Evolutionary conservation across 2,888 invertebrate genomes (phyloP), one percentile per base, ranked within the genome.

Genomic region (Tipula lateralis): DNA sequence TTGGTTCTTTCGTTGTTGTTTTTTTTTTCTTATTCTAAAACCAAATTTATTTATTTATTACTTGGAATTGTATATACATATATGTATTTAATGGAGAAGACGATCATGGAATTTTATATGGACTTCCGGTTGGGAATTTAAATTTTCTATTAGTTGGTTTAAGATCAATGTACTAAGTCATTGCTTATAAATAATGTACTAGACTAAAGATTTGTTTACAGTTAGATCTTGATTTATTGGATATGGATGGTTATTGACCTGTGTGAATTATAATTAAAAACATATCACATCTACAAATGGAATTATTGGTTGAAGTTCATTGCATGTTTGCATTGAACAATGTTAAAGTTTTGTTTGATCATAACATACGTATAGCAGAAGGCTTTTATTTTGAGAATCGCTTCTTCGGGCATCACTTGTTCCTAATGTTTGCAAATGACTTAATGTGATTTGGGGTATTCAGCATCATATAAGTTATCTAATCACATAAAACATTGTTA

Each of bases 101-200:
- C 66, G 66, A 66, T 66, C 66, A 66, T 66, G 66, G 66, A 66
- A 66, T 66, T 66, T 66, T 66, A 66, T 66, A 66, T 66, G 66
- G 66, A 66, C 66, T 66, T 66, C 66, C 66, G 66, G 66, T 66
- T 66, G 24, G 3, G 24, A 66, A 24, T 24, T 66, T 6, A 9
- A 9, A 7, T 66, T 24, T 66, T 16, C 16, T n/a, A 24, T 24
- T 24, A 24, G 19, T 66, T 66, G 6, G 44, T 16, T 24, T 50
- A 66, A 66, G 66, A 66, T 66, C 66, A 66, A 66, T 66, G 66
- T 24, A 66, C 66, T 66, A 66, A 24, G 66, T 66, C 24, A 24
- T 24, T 66, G 66, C 24, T 66, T 66, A 66, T 66, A 16, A n/a
- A 50, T 50, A 16, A 24, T 24, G 66, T 66, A 66, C 9, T 66